Base-by-base conservation (phyloP, 1,140 invertebrate species). In the Diploscapter pachys region DNA sequence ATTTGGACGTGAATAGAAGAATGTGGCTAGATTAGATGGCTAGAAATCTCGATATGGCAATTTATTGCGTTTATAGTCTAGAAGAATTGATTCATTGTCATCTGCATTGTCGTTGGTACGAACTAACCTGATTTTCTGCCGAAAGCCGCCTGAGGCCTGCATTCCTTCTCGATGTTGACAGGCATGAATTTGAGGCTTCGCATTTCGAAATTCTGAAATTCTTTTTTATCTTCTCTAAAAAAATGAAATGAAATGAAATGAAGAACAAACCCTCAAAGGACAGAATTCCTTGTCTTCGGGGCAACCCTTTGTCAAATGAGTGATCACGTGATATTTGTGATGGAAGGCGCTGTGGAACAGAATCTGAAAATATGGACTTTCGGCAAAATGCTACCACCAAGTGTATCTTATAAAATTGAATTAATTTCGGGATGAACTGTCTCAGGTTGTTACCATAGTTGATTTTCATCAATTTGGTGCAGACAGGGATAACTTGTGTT, bases 251-350 rank as follows among this genome's bases (percentile, higher is more conserved):
- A 52, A 49, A 13, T 5, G 48, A 67, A 70, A 5, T 11, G 9
- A 51, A 5, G 52, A 6, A 65, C 11, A 31, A 31, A 76, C 74
- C 31, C 78, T 69, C 57, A 84, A 53, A 11, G 76, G 76, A 49
- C 81, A 82, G 50, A 78, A 83, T 31, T 82, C 81, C 0, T 78
- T 67, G n/a, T 75, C 72, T 9, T 52, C 11, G 13, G 81, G 81
- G 59, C 81, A 82, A 48, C 81, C 81, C 50, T 83, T 79, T 5
- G 78, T 80, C 9, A 82, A 59, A 61, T 79, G 82, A 11, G 81
- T 82, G 80, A 82, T 83, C 5, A 73, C 59, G 31, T 78, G 80
- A 66, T 83, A 82, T 49, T 82, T 73, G 8, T 82, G 73, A 73
- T 82, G 76, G 74, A 79, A 82, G 3, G 81, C 79, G 13, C 73